Evolutionary conservation across 2,888 invertebrate species (phyloP).

Genomic region (Dione vanillae): DNA sequence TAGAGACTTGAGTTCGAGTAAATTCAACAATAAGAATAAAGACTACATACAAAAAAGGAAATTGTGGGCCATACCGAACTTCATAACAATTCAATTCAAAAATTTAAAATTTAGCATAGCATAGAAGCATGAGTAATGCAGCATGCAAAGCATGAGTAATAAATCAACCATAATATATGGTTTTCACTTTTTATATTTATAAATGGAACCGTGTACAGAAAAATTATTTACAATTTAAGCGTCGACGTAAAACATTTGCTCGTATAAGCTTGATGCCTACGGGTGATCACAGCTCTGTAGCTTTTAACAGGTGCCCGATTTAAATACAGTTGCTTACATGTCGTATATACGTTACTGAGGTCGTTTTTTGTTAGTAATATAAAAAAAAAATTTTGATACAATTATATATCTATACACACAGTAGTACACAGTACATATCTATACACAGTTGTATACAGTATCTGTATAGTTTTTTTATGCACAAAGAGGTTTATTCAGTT

Average conservation of each 20-base stretch:
- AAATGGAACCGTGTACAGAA: slow-evolving; percentile 7
- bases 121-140: slow-evolving; percentile 5
- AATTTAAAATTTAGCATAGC: not conserved
- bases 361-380: not conserved
- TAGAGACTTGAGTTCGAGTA: too few species aligned
- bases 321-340: not conserved
- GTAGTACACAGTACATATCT: too few species aligned
- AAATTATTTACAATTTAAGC: slow-evolving; percentile 14
- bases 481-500: too few species aligned
- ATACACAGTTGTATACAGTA: too few species aligned
- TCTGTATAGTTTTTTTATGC: too few species aligned
- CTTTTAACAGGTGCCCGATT: slow-evolving; percentile 8
- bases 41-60: not conserved
- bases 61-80: not conserved
- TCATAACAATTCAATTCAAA: not conserved
- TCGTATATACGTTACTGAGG: not conserved
- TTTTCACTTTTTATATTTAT: slow-evolving; percentile 11
- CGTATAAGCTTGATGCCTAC: slow-evolving; percentile 8
- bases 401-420: too few species aligned
- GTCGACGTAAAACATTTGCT: slow-evolving; percentile 1
- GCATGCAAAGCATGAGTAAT: slow-evolving; percentile 4
- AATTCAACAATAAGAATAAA: too few species aligned
- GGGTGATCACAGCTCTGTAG: slow-evolving; percentile 7
- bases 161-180: too few species aligned
- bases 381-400: too few species aligned